These are phyloP conservation scores for Quiscalus mexicanus DNA, from an alignment of 2,113 vertebrate genomes.

Conservation along the genomic window DNA sequence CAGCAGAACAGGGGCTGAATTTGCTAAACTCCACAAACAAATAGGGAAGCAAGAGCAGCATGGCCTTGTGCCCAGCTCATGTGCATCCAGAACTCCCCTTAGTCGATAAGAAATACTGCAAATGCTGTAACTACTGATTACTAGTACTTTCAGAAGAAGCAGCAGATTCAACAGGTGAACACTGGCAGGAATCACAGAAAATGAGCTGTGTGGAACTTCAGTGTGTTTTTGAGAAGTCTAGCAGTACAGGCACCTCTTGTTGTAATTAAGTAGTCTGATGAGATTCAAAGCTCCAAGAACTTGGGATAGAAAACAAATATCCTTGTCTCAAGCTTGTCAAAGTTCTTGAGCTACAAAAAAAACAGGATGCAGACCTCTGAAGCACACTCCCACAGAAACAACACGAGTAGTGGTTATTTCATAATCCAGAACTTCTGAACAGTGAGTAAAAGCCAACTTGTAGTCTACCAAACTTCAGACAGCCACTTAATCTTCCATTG, in stretches of 20 bases:
- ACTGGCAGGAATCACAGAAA: neutral
- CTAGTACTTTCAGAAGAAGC: neutral
- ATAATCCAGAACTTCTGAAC: neutral
- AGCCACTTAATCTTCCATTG: neutral
- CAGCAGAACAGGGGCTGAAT: neutral
- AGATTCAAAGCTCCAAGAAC: neutral
- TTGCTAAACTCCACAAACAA: neutral
- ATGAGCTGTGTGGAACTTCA: neutral
- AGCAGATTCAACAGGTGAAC: neutral
- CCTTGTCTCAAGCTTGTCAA: neutral
- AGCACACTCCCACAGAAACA: neutral
- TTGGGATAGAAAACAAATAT: neutral
- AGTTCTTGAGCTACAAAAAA: neutral
- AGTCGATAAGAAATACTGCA: neutral
- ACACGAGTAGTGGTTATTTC: neutral
- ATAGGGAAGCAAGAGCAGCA: neutral
- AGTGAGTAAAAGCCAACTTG: neutral
- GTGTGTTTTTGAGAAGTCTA: neutral
- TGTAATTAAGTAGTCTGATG: neutral
- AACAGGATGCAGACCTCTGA: neutral
- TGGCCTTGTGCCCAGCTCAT: neutral
- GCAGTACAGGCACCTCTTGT: neutral
- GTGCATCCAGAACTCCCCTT: neutral
- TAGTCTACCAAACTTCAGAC: neutral
- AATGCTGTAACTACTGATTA: neutral